These are phyloP conservation scores for Lasioglossum zephyrum DNA, from an alignment of 2,888 invertebrate species.

Conservation along the genomic window DNA sequence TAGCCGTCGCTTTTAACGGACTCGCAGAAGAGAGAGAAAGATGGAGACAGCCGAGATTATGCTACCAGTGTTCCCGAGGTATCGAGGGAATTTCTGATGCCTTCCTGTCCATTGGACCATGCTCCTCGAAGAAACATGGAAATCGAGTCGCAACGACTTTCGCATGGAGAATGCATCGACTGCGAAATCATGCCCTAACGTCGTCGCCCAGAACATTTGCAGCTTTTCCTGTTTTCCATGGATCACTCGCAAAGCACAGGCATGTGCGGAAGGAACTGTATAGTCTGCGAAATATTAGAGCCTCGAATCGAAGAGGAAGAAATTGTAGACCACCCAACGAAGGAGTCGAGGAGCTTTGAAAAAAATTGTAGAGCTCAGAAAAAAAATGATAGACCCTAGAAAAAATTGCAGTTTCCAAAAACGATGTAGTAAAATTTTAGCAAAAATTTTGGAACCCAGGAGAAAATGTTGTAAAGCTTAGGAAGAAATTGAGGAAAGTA, in stretches of 20 bases:
- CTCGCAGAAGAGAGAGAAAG: not conserved
- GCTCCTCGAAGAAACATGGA: constrained; percentile 5
- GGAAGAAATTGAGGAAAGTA: too few relatives aligned
- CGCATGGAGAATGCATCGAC: not conserved
- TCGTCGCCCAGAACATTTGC: not conserved
- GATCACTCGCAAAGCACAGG: not conserved
- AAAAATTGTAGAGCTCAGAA: not conserved
- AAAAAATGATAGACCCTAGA: too few relatives aligned
- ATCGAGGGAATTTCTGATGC: constrained; percentile 39
- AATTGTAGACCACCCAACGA: not conserved
- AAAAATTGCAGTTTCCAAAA: too few relatives aligned
- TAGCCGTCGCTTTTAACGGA: constrained; percentile 56
- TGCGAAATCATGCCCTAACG: not conserved
- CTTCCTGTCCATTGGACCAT: constrained; percentile 45
- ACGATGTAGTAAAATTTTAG: too few relatives aligned
- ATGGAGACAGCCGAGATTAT: constrained; percentile 45
- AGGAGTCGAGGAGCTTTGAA: too few relatives aligned
- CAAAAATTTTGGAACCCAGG: too few relatives aligned
- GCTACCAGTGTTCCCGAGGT: constrained; percentile 23
- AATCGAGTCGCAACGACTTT: not conserved
- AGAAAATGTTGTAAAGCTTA: too few relatives aligned
- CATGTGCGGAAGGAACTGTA: not conserved
- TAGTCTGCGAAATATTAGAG: not conserved
- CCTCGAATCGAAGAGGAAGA: not conserved
- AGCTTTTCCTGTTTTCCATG: not conserved